These are phyloP conservation scores for Muscicapa striata DNA, from an alignment of 2,797 vertebrate species.

Conservation along the genomic window DNA sequence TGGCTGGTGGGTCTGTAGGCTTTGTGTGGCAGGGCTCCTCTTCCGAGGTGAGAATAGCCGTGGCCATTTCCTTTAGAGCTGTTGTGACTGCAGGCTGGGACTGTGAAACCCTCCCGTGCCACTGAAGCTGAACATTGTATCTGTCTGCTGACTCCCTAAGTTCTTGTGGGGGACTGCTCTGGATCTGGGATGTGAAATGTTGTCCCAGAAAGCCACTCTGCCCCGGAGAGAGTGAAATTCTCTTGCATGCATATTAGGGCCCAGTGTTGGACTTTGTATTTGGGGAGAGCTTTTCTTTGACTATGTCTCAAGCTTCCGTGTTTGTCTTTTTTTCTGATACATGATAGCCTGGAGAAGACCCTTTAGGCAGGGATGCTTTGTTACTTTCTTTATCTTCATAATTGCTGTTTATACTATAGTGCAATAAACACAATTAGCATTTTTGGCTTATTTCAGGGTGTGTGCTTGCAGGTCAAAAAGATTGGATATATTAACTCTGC, in stretches of 20 bases:
- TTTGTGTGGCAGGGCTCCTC: not conserved
- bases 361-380: not conserved
- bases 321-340: not conserved
- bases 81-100: not conserved
- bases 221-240: not conserved
- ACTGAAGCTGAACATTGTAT: not conserved
- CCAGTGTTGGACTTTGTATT: not conserved
- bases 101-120: not conserved
- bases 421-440: not conserved
- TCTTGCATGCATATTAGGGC: accelerated
- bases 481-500: not conserved
- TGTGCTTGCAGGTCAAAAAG: not conserved
- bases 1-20: not conserved
- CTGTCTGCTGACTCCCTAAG: not conserved
- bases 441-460: slow-evolving; percentile 16
- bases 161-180: not conserved
- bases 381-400: slow-evolving; percentile 27
- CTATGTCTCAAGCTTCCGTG: not conserved
- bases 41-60: not conserved
- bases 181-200: not conserved
- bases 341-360: not conserved
- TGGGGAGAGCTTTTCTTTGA: not conserved
- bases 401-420: not conserved
- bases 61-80: not conserved
- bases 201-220: not conserved